These are phyloP conservation scores for Zingel zingel DNA, from an alignment of 2,113 vertebrate species.

Conservation along the genomic window DNA sequence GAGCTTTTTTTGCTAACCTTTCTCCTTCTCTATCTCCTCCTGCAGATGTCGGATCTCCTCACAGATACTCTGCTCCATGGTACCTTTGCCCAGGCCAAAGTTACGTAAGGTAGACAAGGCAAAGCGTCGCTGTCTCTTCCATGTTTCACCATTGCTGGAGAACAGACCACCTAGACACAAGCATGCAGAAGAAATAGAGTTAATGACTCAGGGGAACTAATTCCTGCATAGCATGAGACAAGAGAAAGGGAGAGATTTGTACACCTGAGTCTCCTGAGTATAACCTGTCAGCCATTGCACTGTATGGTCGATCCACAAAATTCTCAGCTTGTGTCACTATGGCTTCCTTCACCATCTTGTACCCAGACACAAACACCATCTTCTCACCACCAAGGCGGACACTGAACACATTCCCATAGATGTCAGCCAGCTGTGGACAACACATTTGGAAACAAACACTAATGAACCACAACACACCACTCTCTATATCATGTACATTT, in stretches of 20 bases:
- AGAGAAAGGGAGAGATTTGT: not conserved
- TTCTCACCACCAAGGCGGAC: not conserved
- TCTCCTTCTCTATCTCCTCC: constrained; percentile 81
- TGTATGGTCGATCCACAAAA: constrained; percentile 78
- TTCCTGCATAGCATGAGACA: not conserved
- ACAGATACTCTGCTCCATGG: constrained; percentile 84
- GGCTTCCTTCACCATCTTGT: constrained; percentile 84
- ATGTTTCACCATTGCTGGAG: constrained; percentile 76
- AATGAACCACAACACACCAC: not conserved
- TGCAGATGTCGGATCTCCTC: constrained; percentile 81
- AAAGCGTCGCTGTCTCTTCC: constrained; percentile 86
- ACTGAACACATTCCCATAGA: constrained; percentile 84
- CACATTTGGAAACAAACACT: not conserved
- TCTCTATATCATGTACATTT: not conserved
- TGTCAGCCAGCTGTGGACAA: constrained; percentile 75
- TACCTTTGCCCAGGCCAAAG: constrained; percentile 86
- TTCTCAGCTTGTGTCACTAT: constrained; percentile 82
- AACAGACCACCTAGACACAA: constrained; percentile 71
- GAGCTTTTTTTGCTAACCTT: constrained; percentile 23
- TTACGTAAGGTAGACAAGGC: constrained; percentile 82
- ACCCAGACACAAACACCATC: constrained; percentile 71
- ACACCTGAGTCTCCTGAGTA: constrained; percentile 58
- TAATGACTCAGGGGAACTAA: accelerated
- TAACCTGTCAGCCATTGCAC: not conserved
- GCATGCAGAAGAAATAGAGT: not conserved